These are phyloP conservation scores for Akabosia matsudoensis DNA, from an alignment of 1,140 invertebrate genomes.

Conservation along the genomic window DNA sequence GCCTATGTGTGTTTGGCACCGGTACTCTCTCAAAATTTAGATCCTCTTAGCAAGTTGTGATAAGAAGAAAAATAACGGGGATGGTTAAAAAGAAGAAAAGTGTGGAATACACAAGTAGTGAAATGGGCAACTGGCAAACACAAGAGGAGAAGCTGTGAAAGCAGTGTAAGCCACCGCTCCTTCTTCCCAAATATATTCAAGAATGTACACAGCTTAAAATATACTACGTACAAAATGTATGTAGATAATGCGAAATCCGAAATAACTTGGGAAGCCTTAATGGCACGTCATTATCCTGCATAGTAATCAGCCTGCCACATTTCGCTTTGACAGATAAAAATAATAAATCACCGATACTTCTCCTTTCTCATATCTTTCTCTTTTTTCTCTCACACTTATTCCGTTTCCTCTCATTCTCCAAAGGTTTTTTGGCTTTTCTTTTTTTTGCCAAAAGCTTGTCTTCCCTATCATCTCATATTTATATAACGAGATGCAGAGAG, in stretches of 20 bases:
- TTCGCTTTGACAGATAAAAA: conserved; percentile 48
- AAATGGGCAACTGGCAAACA: neutral
- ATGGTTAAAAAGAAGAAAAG: conserved; percentile 30
- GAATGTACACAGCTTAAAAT: neutral
- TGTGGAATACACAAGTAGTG: conserved; percentile 12
- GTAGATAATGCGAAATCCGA: conserved; percentile 46
- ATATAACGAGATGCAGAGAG: neutral
- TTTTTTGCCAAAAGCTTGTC: conserved; percentile 21
- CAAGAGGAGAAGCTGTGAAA: neutral
- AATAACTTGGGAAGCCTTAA: conserved; percentile 46
- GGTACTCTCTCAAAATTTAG: conserved; percentile 28
- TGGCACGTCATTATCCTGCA: conserved; percentile 48
- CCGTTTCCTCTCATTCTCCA: conserved; percentile 11
- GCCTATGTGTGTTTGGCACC: conserved; percentile 30
- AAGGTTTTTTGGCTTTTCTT: neutral
- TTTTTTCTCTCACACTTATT: conserved; percentile 34
- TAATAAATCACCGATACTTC: conserved; percentile 48
- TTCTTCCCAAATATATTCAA: neutral
- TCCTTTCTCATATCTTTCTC: conserved; percentile 44
- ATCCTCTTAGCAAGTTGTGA: conserved; percentile 40
- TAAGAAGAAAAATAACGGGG: conserved; percentile 32
- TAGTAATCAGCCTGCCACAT: conserved; percentile 47
- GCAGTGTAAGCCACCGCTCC: neutral
- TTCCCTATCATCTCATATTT: conserved; percentile 11
- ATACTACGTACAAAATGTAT: too few relatives aligned